Evolutionary conservation across 2,888 invertebrate species (phyloP).

Genomic region (Pollenia griseotomentosa): DNA sequence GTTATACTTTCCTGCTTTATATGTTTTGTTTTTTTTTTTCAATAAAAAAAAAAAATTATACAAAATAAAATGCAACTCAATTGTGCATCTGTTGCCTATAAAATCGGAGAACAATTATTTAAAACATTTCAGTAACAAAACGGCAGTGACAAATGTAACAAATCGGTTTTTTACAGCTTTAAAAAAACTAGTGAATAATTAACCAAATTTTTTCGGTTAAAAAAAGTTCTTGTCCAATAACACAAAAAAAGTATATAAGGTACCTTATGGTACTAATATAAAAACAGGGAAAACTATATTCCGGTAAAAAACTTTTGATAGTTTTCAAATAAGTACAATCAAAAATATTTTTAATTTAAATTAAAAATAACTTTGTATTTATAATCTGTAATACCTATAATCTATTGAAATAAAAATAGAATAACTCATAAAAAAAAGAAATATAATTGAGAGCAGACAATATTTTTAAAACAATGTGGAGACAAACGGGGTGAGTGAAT

Average conservation of each 20-base stretch:
- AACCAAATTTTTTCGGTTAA: background rate
- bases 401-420: too few species aligned
- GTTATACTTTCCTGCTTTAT: background rate
- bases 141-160: constrained; percentile 32
- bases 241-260: too few species aligned
- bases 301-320: too few species aligned
- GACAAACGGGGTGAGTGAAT: constrained; percentile 35
- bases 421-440: too few species aligned
- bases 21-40: background rate
- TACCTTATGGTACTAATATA: too few species aligned
- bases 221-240: too few species aligned
- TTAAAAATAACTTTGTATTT: constrained; percentile 3
- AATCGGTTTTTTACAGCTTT: background rate
- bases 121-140: constrained; percentile 62
- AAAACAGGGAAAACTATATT: too few species aligned
- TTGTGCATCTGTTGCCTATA: constrained; percentile 49
- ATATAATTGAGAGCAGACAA: background rate
- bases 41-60: constrained; percentile 4
- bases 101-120: constrained; percentile 40
- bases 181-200: constrained; percentile 11
- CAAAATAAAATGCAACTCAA: background rate
- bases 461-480: constrained; percentile 29
- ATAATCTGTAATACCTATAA: too few species aligned
- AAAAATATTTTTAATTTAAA: constrained; percentile 12
- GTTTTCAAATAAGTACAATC: too few species aligned